Conservation (phyloP, 2,797 vertebrate genomes). For the Urocyon cinereoargenteus region DNA sequence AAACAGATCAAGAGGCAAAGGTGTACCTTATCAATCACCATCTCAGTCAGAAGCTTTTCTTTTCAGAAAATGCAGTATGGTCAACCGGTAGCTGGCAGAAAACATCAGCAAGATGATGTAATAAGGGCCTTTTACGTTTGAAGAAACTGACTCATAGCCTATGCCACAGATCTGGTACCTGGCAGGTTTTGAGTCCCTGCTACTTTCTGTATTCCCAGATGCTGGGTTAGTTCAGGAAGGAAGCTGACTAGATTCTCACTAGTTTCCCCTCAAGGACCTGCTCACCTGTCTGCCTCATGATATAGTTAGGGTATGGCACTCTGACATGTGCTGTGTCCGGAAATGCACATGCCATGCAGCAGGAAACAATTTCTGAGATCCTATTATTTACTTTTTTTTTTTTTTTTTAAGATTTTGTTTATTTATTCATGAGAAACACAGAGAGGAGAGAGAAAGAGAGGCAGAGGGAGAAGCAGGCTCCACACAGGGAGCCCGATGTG, state of each 20-base stretch:
- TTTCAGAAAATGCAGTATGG: neutral
- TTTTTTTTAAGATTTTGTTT: neutral
- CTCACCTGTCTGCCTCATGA: neutral
- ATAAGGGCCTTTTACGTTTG: neutral
- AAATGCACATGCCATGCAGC: neutral
- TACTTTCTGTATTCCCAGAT: neutral
- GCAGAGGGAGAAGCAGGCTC: too few relatives aligned
- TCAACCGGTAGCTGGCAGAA: neutral
- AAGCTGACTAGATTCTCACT: neutral
- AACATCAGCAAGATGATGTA: neutral
- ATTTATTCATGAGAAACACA: too few relatives aligned
- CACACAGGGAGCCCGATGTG: too few relatives aligned
- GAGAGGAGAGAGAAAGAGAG: too few relatives aligned
- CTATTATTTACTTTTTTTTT: neutral
- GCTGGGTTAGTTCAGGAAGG: neutral
- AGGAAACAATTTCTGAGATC: neutral
- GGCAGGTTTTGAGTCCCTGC: neutral
- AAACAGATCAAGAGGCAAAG: neutral
- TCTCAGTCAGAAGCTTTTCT: slow-evolving; percentile 17
- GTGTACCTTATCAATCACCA: neutral
- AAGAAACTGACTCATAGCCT: neutral
- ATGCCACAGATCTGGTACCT: neutral
- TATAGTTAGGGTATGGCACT: neutral
- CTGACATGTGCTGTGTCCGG: neutral
- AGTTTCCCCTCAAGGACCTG: neutral